Percentiles rank a stretch among this genome's conserved stretches.
phyloP scores from a whole-genome alignment of 2,113 vertebrate genomes.

The Otus sunia region DNA sequence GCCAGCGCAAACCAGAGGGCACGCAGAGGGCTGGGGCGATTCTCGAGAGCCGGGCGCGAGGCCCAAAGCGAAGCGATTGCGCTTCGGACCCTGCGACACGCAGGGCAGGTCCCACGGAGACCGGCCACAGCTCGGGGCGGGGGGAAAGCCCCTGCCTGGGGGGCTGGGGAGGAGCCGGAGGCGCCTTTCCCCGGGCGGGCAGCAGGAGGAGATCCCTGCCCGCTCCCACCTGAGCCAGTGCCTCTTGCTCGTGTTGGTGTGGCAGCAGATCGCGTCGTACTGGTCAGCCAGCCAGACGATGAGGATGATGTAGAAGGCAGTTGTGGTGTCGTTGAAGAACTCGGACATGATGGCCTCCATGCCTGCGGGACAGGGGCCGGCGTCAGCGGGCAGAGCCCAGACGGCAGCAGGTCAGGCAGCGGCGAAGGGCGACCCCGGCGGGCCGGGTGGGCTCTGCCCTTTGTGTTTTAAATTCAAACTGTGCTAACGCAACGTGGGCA shows the following conservation, averaged over 20 bases:
- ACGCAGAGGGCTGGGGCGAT: neutral
- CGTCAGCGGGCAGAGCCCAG: neutral
- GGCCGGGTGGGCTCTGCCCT: too few relatives aligned
- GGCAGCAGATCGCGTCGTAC: constrained; percentile 96
- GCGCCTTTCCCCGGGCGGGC: too few relatives aligned
- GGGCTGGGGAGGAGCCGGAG: neutral
- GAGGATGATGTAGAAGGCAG: constrained; percentile 98
- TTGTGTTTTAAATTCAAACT: neutral
- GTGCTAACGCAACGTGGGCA: neutral
- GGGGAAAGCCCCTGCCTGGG: too few relatives aligned
- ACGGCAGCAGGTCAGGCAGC: neutral
- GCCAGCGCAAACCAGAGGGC: neutral
- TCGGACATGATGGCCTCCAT: constrained; percentile 99
- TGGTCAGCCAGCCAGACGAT: constrained; percentile 98
- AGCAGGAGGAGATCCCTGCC: too few relatives aligned
- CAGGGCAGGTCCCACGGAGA: neutral
- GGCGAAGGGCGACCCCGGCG: neutral
- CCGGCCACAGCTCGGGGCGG: too few relatives aligned
- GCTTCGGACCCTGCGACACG: accelerated
- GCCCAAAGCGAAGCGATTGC: neutral
- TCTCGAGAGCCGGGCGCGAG: neutral
- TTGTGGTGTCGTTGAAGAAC: constrained; percentile 98
- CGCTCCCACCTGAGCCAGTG: constrained; percentile 90
- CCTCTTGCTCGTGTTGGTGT: constrained; percentile 96
- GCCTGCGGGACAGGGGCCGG: constrained; percentile 66